These are phyloP conservation scores for Microctonus hyperodae DNA, from an alignment of 2,888 invertebrate genomes.

Conservation along the genomic window DNA sequence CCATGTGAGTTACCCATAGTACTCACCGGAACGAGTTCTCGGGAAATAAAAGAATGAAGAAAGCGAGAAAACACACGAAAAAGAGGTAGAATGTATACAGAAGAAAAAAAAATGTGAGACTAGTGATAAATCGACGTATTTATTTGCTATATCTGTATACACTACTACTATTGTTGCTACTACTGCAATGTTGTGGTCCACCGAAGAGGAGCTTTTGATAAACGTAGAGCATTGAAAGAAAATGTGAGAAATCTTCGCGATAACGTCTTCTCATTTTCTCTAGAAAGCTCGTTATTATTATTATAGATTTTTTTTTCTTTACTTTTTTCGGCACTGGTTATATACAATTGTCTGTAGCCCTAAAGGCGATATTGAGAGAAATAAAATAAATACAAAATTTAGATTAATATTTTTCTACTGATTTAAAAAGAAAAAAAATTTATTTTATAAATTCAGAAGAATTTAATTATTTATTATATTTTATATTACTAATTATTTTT, in stretches of 20 bases:
- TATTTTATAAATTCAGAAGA: no score
- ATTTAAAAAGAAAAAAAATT: no score
- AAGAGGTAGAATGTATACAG: background rate
- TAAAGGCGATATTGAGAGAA: background rate
- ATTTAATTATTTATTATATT: no score
- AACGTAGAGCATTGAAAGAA: slow-evolving; percentile 14
- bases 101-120: background rate
- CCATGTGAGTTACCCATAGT: slow-evolving; percentile 8
- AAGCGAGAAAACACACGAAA: background rate
- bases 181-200: background rate
- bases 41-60: slow-evolving; percentile 14
- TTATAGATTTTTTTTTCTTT: background rate
- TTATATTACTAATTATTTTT: no score
- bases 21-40: background rate
- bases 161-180: no score
- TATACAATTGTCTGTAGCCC: background rate
- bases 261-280: slow-evolving; percentile 17
- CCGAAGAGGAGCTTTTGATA: slow-evolving; percentile 18
- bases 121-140: slow-evolving; percentile 40
- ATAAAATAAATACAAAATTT: no score
- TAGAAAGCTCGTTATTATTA: background rate
- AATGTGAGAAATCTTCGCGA: background rate
- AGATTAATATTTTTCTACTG: background rate
- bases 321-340: background rate
- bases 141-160: no score